A percentile compares a stretch with the other conserved stretches of the same genome.
Evolutionary conservation across 2,888 invertebrate genomes (phyloP).

Genomic region (Tachina grossa): DNA sequence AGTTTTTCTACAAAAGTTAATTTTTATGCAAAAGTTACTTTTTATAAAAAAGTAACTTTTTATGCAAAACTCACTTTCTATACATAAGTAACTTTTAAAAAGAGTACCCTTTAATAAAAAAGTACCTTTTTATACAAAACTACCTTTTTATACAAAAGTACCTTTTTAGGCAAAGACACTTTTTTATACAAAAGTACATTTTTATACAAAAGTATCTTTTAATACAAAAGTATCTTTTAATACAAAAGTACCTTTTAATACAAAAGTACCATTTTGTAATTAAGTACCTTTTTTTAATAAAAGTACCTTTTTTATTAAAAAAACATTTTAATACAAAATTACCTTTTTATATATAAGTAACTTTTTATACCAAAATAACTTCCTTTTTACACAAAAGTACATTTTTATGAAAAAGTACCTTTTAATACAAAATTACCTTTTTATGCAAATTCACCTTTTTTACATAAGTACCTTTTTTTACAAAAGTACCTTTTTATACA

Average conservation of each 20-base stretch:
- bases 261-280: too few relatives aligned
- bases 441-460: not conserved
- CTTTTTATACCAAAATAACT: not conserved
- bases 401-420: not conserved
- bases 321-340: not conserved
- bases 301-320: not conserved
- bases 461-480: not conserved
- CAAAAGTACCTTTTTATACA: not conserved
- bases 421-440: not conserved
- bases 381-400: not conserved
- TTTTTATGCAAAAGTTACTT: too few relatives aligned
- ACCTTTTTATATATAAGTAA: not conserved
- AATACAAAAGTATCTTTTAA: too few relatives aligned
- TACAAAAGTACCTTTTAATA: too few relatives aligned
- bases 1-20: too few relatives aligned
- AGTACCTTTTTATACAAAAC: not conserved
- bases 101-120: not conserved
- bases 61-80: not conserved
- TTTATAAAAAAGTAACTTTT: not conserved
- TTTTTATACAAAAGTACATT: not conserved
- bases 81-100: not conserved
- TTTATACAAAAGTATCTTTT: not conserved
- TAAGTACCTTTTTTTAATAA: not conserved
- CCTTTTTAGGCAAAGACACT: not conserved
- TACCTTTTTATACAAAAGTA: not conserved